Evolutionary conservation across 2,888 invertebrate species (phyloP).

Genomic region (Leucophenga maculata): DNA sequence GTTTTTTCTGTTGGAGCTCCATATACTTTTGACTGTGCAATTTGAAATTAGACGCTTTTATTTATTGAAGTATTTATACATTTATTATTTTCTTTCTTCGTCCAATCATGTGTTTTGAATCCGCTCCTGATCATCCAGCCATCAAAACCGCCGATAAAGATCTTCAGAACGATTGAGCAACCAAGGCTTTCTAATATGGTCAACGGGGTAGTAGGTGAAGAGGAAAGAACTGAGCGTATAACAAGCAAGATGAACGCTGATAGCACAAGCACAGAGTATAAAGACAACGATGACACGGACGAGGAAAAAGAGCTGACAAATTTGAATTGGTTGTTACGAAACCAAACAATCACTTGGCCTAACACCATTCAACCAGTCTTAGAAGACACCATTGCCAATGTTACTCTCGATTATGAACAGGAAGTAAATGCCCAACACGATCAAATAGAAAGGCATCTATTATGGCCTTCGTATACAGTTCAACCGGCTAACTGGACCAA

Average conservation of each 20-base stretch:
- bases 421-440: background rate
- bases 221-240: background rate
- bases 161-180: too few species aligned
- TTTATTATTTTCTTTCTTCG: too few species aligned
- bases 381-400: conserved; percentile 40
- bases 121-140: too few species aligned
- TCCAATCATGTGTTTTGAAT: too few species aligned
- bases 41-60: too few species aligned
- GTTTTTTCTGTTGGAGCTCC: too few species aligned
- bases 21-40: too few species aligned
- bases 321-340: conserved; percentile 70
- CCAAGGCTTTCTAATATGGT: background rate
- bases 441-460: background rate
- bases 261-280: background rate
- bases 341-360: conserved; percentile 66
- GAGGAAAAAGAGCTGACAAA: conserved; percentile 70
- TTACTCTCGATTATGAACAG: background rate
- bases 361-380: conserved; percentile 54
- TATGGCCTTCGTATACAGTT: background rate
- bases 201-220: background rate
- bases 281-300: conserved; percentile 55
- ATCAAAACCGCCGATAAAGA: too few species aligned
- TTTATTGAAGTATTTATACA: too few species aligned
- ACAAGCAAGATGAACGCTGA: background rate
- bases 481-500: conserved; percentile 19